phyloP scores from a whole-genome alignment of 2,113 vertebrate genomes.

The Malurus elegans region DNA sequence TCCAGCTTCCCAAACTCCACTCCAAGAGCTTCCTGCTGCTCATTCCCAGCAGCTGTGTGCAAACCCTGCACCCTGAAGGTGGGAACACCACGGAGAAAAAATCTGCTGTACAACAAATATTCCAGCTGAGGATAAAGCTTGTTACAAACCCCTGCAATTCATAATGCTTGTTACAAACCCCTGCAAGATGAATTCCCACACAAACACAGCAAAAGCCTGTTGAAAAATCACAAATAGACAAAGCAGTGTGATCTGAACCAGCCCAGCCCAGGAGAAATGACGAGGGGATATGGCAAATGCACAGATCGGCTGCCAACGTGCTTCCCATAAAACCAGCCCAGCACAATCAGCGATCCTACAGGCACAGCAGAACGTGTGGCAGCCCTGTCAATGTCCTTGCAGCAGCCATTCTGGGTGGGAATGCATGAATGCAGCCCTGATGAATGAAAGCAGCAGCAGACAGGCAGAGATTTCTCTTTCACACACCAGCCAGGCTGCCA shows the following conservation, averaged over 20 bases:
- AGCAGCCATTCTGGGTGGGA: background rate
- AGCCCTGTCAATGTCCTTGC: background rate
- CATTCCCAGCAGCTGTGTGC: background rate
- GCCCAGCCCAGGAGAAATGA: background rate
- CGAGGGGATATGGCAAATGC: background rate
- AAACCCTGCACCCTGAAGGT: background rate
- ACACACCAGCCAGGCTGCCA: background rate
- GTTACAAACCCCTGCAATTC: background rate
- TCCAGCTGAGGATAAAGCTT: background rate
- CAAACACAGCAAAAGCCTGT: background rate
- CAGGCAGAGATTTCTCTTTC: background rate
- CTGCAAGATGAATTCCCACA: too few species aligned
- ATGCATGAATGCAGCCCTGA: background rate
- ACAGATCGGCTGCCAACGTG: background rate
- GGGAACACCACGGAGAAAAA: background rate
- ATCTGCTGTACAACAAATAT: background rate
- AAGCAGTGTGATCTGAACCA: background rate
- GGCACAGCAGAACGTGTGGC: background rate
- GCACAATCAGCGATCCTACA: fast-evolving
- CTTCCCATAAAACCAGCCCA: background rate
- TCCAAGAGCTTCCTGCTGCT: background rate
- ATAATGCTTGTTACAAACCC: background rate
- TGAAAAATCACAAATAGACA: fast-evolving
- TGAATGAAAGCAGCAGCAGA: background rate
- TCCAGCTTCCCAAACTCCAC: background rate